Percentiles rank a stretch among this genome's conserved stretches.
These are phyloP conservation scores for Gonatopus flavifemur DNA, from an alignment of 1,140 invertebrate genomes.

Conservation along the genomic window DNA sequence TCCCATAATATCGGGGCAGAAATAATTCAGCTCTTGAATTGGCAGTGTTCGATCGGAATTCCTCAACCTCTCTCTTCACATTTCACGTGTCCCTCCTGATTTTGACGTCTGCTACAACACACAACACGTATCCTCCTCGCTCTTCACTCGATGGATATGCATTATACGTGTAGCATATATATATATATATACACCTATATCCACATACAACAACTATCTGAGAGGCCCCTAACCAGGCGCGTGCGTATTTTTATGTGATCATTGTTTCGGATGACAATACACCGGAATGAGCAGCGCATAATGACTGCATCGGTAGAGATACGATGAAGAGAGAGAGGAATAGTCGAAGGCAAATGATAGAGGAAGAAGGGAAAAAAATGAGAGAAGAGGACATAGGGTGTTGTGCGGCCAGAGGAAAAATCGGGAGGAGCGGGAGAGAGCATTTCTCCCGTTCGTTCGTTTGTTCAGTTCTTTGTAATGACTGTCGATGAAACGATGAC, in stretches of 20 bases:
- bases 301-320: slow-evolving; percentile 46
- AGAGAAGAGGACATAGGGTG: slow-evolving; percentile 18
- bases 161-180: no score
- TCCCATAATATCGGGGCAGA: no score
- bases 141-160: slow-evolving; percentile 8
- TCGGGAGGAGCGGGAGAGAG: slow-evolving; percentile 4
- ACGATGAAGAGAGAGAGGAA: slow-evolving; percentile 14
- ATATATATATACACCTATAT: no score
- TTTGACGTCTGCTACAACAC: slow-evolving; percentile 6
- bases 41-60: slow-evolving; percentile 25
- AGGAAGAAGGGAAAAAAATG: slow-evolving; percentile 12
- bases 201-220: no score
- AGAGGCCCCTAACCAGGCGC: slow-evolving; percentile 18
- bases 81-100: background rate
- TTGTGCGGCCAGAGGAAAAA: slow-evolving; percentile 6
- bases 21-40: no score
- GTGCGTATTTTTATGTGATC: slow-evolving; percentile 58
- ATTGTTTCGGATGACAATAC: slow-evolving; percentile 58
- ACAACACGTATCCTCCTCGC: background rate
- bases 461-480: slow-evolving; percentile 53
- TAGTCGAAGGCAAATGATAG: slow-evolving; percentile 8
- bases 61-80: slow-evolving; percentile 5
- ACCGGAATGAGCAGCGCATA: slow-evolving; percentile 53
- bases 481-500: slow-evolving; percentile 60
- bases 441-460: slow-evolving; percentile 17